Base-by-base conservation (phyloP, 1,140 invertebrate genomes). In the Orius insidiosus region DNA sequence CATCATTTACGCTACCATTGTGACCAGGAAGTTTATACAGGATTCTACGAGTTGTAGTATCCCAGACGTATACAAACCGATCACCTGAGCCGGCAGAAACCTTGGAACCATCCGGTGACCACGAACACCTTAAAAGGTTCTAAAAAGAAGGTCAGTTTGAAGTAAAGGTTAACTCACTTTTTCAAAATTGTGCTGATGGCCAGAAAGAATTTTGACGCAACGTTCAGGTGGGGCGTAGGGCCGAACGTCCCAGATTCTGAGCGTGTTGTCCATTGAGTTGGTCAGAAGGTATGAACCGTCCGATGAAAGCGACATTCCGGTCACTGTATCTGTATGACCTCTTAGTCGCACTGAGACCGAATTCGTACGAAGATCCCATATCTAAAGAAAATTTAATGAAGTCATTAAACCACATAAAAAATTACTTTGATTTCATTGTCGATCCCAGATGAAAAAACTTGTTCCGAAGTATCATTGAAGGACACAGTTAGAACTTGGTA, bases 161-260 rank as follows among this genome's bases (percentile, higher is more conserved):
- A 24, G 7, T 24, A 35, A 10, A n/a, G 11, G 36, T 41, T n/a
- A 14, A 18, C 33, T 46, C 31, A 44, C 88, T 68, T 94, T 95
- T 69, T 98, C 94, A 69, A 96, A 98, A 66, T 96, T 97, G 64
- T 98, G 93, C 57, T 93, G 88, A 69, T 97, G 89, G 0, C 93
- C 93, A 48, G 71, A 71, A 48, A 98, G 75, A 32, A 95, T 78
- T 68, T 95, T 94, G 0, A 95, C 80, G 64, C 90, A 96, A 51
- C 95, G 70, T 57, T 98, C 89, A 40, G 78, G 75, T 1, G 89
- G 85, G 2, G 93, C 69, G 63, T 78, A 85, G 0, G 80, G 78
- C 30, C 80, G 62, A 24, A 85, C 73, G 59, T 85, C 82, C 80
- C 82, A 85, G 53, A 85, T 82, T 32, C 80, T 68, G 11, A 85